These are phyloP conservation scores for Psilopogon haemacephalus DNA, from an alignment of 2,113 vertebrate genomes.

Conservation along the genomic window DNA sequence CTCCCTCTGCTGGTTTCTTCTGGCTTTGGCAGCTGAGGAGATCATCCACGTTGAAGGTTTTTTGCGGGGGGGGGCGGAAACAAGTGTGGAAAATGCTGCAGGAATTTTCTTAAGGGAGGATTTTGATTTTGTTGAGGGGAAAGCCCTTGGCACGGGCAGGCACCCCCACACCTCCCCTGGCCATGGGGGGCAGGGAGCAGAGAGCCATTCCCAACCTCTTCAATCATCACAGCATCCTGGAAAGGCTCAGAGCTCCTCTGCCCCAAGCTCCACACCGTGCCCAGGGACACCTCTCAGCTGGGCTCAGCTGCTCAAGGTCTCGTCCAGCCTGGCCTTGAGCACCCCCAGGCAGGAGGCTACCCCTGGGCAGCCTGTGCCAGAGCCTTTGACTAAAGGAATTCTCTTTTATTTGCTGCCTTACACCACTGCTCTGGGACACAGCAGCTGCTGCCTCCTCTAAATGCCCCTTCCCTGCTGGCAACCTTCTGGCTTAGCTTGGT, in stretches of 20 bases:
- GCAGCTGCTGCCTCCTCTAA: not conserved
- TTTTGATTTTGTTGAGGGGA: not conserved
- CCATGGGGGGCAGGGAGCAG: not conserved
- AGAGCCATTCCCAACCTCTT: not conserved
- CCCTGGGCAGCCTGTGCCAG: no score
- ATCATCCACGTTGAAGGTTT: not conserved
- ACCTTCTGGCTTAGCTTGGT: not conserved
- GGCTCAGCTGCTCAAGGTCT: no score
- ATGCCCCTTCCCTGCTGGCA: not conserved
- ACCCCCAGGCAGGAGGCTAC: no score
- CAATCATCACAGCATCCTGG: not conserved
- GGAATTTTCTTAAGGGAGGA: not conserved
- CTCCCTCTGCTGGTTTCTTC: constrained; percentile 47
- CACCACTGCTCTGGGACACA: not conserved
- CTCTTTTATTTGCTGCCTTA: not conserved
- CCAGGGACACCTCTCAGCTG: no score
- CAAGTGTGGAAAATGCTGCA: not conserved
- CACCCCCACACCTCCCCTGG: not conserved
- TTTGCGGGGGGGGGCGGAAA: not conserved
- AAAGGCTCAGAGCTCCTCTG: not conserved
- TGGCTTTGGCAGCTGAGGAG: constrained; percentile 50
- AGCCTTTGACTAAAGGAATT: not conserved
- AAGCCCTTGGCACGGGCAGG: not conserved
- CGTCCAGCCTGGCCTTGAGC: no score
- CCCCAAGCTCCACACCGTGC: not conserved